phyloP scores from a whole-genome alignment of 2,888 invertebrate genomes.

The Prenolepis imparis region DNA sequence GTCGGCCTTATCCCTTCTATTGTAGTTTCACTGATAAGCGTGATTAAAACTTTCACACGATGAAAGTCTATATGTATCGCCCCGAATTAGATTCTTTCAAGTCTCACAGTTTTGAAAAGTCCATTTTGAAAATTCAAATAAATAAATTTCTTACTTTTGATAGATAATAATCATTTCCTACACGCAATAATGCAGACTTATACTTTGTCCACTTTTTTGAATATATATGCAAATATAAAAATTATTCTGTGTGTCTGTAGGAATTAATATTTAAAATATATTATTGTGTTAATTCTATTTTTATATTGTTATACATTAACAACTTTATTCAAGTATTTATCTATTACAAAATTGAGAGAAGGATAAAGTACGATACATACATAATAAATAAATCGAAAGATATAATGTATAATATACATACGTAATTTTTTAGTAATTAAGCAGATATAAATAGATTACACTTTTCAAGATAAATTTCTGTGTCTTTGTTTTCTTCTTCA shows the following conservation, averaged over 20 bases:
- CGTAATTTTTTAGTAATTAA: not conserved
- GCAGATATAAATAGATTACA: not conserved
- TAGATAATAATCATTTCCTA: not conserved
- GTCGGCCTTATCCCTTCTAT: conserved; percentile 27
- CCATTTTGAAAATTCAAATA: not conserved
- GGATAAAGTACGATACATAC: not conserved
- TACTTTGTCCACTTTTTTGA: not conserved
- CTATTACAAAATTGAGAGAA: too few relatives aligned
- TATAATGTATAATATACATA: not conserved
- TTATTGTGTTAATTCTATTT: not conserved
- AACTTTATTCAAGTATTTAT: too few relatives aligned
- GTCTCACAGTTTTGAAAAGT: not conserved
- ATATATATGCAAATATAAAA: not conserved
- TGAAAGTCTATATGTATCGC: conserved; percentile 26
- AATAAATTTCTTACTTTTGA: too few relatives aligned
- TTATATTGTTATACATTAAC: too few relatives aligned
- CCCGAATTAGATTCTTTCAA: not conserved
- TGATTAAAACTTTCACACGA: conserved; percentile 32
- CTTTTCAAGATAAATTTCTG: not conserved
- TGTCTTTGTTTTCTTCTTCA: not conserved
- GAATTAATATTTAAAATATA: conserved; percentile 3
- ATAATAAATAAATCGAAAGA: not conserved
- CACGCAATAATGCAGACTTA: not conserved
- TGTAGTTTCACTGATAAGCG: conserved; percentile 31
- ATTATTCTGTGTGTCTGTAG: not conserved